These are phyloP conservation scores for Arion vulgaris DNA, from an alignment of 1,140 invertebrate species.

Conservation along the genomic window DNA sequence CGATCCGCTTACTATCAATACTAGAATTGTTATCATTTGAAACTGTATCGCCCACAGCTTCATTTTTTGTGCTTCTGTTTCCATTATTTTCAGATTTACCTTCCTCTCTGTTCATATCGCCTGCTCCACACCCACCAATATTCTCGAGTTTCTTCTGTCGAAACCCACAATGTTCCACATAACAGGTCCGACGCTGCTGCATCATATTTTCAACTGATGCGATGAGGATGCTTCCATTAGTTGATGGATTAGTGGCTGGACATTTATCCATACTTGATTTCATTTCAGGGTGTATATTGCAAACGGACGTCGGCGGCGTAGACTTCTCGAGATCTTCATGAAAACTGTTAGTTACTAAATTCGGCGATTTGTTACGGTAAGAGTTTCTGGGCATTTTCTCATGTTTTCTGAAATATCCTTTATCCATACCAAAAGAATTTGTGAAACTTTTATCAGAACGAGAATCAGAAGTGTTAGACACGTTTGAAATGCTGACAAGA, in stretches of 20 bases:
- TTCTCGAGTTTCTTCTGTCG: background rate
- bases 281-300: no score
- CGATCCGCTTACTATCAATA: background rate
- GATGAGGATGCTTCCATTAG: background rate
- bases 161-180: slow-evolving; percentile 18
- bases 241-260: background rate
- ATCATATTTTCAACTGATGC: background rate
- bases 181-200: background rate
- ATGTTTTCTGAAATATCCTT: background rate
- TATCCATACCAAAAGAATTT: background rate
- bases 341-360: background rate
- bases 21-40: background rate
- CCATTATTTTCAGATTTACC: background rate
- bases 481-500: background rate
- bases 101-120: background rate
- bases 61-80: background rate
- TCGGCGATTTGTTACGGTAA: background rate
- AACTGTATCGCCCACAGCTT: background rate
- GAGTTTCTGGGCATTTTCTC: background rate
- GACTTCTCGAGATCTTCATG: no score
- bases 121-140: background rate
- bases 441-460: background rate
- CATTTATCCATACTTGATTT: no score
- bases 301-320: no score
- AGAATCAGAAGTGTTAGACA: background rate